Base-by-base conservation (phyloP, 2,888 invertebrate genomes). In the Trisateles emortualis region DNA sequence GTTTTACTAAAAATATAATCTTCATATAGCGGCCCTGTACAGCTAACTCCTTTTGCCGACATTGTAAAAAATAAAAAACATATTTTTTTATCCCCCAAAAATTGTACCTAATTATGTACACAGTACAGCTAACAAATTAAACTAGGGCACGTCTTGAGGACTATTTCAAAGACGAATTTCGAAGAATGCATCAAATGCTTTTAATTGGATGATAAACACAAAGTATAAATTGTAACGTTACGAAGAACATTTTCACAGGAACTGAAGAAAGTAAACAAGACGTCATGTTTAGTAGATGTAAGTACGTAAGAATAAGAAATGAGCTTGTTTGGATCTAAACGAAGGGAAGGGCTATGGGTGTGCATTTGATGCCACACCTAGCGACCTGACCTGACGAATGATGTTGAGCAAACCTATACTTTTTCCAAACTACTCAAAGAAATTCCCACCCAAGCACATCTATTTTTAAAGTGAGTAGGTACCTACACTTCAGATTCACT, bases 261-360 rank as follows among this genome's bases (percentile, higher is more conserved):
- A 72, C 59, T 65, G 54, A 53, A 52, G 48, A 66, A 69, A 47
- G 67, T 76, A 78, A 79, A 78, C 76, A 81, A 66, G 49, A 58
- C 65, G 58, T 73, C 59, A 61, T 24, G 48, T n/a, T n/a, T n/a
- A n/a, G n/a, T 40, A 53, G 57, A 56, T 52, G 16, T 45, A 41
- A 5, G 19, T 33, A 13, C 16, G n/a, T n/a, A n/a, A n/a, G n/a
- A n/a, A n/a, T 33, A 47, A 47, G 46, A 53, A 59, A 52, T 43
- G 22, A 45, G 32, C 36, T 53, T 63, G 52, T 59, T 46, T 55
- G 32, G 51, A 48, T 57, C 17, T 22, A 38, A 63, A 58, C 51
- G 50, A 52, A 59, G 43, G 36, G 46, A 57, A 41, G 48, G 64
- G 66, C 57, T 60, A 39, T 3, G 11, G 2, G 19, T 19, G 19